A percentile compares a stretch with the other conserved stretches of the same genome.
phyloP scores from a whole-genome alignment of 92 coral and sea anemone species.

The Porites divaricata region DNA sequence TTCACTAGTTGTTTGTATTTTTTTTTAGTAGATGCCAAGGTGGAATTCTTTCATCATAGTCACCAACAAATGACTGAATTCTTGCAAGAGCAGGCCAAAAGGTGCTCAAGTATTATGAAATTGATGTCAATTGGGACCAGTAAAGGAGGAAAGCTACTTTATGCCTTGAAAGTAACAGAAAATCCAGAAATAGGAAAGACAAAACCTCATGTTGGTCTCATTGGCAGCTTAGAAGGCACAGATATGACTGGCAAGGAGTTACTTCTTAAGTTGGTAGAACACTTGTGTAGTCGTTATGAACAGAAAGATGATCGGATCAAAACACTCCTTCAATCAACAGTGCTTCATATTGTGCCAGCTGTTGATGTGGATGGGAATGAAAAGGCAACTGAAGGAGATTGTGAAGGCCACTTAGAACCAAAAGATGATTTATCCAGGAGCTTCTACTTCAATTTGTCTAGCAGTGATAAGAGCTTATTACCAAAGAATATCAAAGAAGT shows the following conservation, averaged over 20 bases:
- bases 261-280: constrained; percentile 75
- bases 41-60: constrained; percentile 69
- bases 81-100: constrained; percentile 57
- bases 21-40: constrained; percentile 11
- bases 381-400: constrained; percentile 70
- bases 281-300: constrained; percentile 76
- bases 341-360: constrained; percentile 84
- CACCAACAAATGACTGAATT: constrained; percentile 58
- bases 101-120: constrained; percentile 70
- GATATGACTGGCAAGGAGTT: constrained; percentile 89
- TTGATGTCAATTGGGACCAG: constrained; percentile 75
- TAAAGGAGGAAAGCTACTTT: constrained; percentile 68
- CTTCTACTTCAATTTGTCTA: constrained; percentile 71
- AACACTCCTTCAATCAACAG: constrained; percentile 68
- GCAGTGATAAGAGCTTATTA: constrained; percentile 49
- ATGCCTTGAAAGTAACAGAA: constrained; percentile 71
- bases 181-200: constrained; percentile 53
- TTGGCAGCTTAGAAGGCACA: constrained; percentile 87
- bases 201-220: constrained; percentile 82
- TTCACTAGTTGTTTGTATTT: neutral
- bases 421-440: constrained; percentile 77
- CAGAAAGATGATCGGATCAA: constrained; percentile 64
- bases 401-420: constrained; percentile 61
- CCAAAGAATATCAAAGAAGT: constrained; percentile 74
- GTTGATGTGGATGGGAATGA: constrained; percentile 93